These are phyloP conservation scores for Gastracanthus pulcherrimus DNA, from an alignment of 2,888 invertebrate species.

Conservation along the genomic window DNA sequence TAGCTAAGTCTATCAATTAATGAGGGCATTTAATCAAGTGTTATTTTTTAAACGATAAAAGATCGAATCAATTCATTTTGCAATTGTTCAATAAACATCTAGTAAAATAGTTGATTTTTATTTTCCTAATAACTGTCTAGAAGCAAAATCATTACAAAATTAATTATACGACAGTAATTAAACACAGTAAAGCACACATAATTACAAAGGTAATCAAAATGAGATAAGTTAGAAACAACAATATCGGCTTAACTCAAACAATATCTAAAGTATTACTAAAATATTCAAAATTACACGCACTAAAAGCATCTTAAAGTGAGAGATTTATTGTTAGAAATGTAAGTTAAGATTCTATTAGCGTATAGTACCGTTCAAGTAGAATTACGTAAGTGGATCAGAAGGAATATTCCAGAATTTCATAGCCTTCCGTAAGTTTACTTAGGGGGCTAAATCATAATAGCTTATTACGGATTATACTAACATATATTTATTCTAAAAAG, in stretches of 20 bases:
- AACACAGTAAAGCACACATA: neutral
- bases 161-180: too few relatives aligned
- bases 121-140: too few relatives aligned
- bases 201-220: constrained; percentile 3
- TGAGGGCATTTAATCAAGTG: too few relatives aligned
- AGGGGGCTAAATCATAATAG: too few relatives aligned
- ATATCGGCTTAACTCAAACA: constrained; percentile 2
- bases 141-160: too few relatives aligned
- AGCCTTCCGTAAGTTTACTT: neutral
- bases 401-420: neutral
- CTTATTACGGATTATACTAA: too few relatives aligned
- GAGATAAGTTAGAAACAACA: constrained; percentile 16
- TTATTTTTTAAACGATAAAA: too few relatives aligned
- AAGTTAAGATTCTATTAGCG: constrained; percentile 33
- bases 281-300: constrained; percentile 9
- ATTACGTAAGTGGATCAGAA: constrained; percentile 22
- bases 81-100: too few relatives aligned
- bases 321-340: neutral
- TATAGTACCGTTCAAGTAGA: neutral
- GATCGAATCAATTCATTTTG: too few relatives aligned
- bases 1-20: too few relatives aligned
- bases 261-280: neutral
- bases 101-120: too few relatives aligned
- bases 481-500: too few relatives aligned
- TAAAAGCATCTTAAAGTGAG: constrained; percentile 29